Percentiles rank a stretch among this genome's conserved stretches.
These are phyloP conservation scores for Dermatemys mawii DNA, from an alignment of 2,113 vertebrate genomes.

Conservation along the genomic window DNA sequence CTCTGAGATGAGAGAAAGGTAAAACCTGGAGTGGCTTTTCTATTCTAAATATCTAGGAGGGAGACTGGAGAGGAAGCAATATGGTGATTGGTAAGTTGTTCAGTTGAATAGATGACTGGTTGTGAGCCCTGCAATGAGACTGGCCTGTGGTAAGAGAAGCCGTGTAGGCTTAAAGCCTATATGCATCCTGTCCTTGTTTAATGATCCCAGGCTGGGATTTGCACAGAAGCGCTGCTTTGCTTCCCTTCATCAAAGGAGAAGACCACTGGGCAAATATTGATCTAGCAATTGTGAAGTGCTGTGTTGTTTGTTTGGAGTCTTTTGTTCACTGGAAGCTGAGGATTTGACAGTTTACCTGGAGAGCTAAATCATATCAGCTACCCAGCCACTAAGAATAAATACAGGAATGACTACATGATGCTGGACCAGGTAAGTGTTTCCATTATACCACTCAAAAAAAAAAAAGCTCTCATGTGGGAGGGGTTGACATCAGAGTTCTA, in stretches of 20 bases:
- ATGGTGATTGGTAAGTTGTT: neutral
- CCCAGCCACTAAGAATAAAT: neutral
- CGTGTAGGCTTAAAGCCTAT: neutral
- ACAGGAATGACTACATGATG: neutral
- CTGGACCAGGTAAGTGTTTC: neutral
- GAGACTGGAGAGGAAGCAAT: neutral
- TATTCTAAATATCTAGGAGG: neutral
- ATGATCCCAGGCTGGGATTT: neutral
- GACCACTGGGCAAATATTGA: neutral
- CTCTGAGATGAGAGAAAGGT: neutral
- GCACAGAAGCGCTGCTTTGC: neutral
- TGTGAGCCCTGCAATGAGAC: neutral
- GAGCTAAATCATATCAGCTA: neutral
- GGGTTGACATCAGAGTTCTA: neutral
- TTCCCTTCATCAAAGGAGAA: neutral
- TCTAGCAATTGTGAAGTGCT: neutral
- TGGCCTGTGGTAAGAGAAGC: neutral
- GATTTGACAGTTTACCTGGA: neutral
- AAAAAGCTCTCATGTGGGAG: rapidly evolving
- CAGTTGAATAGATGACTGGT: neutral
- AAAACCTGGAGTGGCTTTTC: neutral
- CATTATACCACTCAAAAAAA: neutral
- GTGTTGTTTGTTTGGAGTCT: neutral
- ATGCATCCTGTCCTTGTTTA: neutral
- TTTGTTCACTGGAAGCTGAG: neutral